Evolutionary conservation across 2,113 vertebrate species (phyloP).

Genomic region (Lanius ludovicianus): DNA sequence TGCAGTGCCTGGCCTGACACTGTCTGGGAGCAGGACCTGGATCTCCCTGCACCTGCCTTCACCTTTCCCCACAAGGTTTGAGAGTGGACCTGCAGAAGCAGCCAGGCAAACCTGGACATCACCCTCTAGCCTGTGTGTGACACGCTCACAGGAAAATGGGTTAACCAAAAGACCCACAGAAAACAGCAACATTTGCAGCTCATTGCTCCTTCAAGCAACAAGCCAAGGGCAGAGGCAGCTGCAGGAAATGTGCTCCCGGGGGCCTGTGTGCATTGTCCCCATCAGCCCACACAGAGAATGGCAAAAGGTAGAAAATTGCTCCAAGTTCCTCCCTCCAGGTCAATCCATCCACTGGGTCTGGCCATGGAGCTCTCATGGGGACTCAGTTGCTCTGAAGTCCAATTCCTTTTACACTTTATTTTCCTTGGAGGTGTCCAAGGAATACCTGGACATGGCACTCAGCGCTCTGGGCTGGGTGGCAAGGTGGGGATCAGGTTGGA

Average conservation of each 20-base stretch:
- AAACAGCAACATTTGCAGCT: background rate
- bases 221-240: background rate
- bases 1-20: background rate
- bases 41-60: background rate
- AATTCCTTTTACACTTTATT: background rate
- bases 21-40: fast-evolving
- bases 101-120: background rate
- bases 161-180: background rate
- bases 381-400: background rate
- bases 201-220: background rate
- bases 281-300: background rate
- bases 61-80: fast-evolving
- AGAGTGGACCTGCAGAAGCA: background rate
- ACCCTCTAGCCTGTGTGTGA: background rate
- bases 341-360: background rate
- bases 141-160: background rate
- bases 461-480: background rate
- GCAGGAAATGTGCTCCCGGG: background rate
- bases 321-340: background rate
- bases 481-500: background rate
- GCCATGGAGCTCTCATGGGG: background rate
- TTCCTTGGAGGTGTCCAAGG: background rate
- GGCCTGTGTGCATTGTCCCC: background rate
- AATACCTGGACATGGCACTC: background rate
- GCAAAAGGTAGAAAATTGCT: background rate